Percentiles rank a stretch among this genome's conserved stretches.
Conservation (phyloP, 2,888 invertebrate genomes). For the Odontomyia ornata region DNA sequence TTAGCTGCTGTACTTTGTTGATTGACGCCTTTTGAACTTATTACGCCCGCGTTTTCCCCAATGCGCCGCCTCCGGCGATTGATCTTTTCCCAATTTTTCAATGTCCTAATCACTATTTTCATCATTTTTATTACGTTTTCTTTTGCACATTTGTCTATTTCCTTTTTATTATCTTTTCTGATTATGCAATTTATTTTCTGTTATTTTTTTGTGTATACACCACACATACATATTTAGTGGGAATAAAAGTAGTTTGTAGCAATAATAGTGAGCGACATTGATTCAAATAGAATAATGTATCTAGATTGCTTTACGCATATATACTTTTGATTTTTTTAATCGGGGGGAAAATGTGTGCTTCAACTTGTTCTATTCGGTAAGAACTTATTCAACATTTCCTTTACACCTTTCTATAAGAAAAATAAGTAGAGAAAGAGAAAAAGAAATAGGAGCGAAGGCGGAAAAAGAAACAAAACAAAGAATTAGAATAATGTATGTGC, state of each 20-base stretch:
- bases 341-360: constrained; percentile 41
- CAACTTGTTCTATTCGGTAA: constrained; percentile 55
- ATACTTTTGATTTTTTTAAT: constrained; percentile 12
- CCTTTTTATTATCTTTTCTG: too few species aligned
- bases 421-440: constrained; percentile 52
- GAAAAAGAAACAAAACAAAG: constrained; percentile 27
- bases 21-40: too few species aligned
- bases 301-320: too few species aligned
- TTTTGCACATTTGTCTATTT: too few species aligned
- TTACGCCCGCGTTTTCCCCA: too few species aligned
- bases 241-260: neutral
- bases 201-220: too few species aligned
- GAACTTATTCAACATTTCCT: constrained; percentile 55
- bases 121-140: neutral
- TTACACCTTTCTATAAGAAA: constrained; percentile 55
- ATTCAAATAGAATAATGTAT: neutral
- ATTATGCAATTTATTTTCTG: too few species aligned
- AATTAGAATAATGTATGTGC: constrained; percentile 21
- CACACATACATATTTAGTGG: constrained; percentile 19
- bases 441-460: constrained; percentile 43
- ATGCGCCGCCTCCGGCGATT: too few species aligned
- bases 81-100: too few species aligned
- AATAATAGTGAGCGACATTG: constrained; percentile 24
- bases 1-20: too few species aligned
- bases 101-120: neutral